phyloP scores from a whole-genome alignment of 2,888 invertebrate genomes.

The Ochropleura plecta region DNA sequence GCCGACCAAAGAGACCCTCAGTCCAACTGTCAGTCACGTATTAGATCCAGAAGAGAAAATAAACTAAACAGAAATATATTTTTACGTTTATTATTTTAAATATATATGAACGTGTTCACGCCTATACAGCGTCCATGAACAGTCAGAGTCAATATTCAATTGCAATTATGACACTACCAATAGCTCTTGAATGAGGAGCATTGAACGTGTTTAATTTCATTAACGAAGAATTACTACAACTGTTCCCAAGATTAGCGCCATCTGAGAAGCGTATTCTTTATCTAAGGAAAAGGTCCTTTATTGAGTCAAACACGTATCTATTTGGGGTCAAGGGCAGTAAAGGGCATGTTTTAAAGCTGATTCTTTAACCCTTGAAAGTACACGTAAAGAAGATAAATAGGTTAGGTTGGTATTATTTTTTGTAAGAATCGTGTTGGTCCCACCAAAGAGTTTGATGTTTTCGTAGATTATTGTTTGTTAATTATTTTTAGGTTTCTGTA shows the following conservation, averaged over 20 bases:
- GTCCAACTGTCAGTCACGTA: not conserved
- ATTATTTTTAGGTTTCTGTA: no score
- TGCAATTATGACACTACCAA: not conserved
- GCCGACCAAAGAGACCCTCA: not conserved
- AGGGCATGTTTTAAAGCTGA: constrained; percentile 37
- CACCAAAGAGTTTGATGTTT: not conserved
- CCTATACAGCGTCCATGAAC: not conserved
- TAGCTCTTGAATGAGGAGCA: not conserved
- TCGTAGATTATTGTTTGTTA: no score
- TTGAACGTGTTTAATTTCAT: not conserved
- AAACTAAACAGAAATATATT: not conserved
- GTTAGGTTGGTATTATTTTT: not conserved
- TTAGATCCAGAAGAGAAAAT: not conserved
- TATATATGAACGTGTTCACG: not conserved
- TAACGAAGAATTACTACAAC: not conserved
- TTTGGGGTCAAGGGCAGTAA: constrained; percentile 48
- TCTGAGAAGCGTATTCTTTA: not conserved
- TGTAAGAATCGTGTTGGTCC: not conserved
- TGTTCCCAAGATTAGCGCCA: not conserved
- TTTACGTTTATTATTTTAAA: no score
- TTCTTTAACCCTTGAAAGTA: constrained; percentile 15
- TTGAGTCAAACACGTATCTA: constrained; percentile 18
- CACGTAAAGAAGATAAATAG: not conserved
- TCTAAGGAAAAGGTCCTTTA: constrained; percentile 37
- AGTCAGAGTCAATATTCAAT: not conserved